Percentiles rank a stretch among this genome's conserved stretches.
Conservation (phyloP, 2,797 vertebrate genomes). For the Crax fasciolata region DNA sequence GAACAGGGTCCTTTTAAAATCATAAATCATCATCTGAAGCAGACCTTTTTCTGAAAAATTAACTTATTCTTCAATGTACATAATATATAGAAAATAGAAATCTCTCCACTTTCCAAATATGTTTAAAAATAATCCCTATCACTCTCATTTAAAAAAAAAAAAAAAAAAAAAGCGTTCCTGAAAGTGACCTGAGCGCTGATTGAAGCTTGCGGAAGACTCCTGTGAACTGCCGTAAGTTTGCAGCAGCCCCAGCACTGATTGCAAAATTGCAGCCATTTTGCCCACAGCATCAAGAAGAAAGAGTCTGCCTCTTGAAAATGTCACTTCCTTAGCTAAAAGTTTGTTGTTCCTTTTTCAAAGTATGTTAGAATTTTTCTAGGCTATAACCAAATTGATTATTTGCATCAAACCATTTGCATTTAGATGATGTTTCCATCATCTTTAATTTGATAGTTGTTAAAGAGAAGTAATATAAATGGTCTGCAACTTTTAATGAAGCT, state of each 20-base stretch:
- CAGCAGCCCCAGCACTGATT: not conserved
- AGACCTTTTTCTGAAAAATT: not conserved
- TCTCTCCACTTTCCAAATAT: not conserved
- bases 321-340: not conserved
- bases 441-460: not conserved
- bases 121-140: not conserved
- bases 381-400: not conserved
- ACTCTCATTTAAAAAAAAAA: not conserved
- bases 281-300: not conserved
- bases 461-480: not conserved
- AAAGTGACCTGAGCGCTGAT: not conserved
- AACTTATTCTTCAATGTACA: not conserved
- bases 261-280: not conserved
- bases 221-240: not conserved
- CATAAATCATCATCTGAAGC: not conserved
- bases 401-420: not conserved
- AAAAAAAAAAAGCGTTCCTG: not conserved
- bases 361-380: not conserved
- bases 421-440: not conserved
- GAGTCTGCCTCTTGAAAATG: not conserved
- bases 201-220: not conserved
- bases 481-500: not conserved
- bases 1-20: not conserved
- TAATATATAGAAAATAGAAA: not conserved
- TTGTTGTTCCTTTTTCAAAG: not conserved